Conservation (phyloP, 2,113 vertebrate genomes). For the Pelecanus crispus region DNA sequence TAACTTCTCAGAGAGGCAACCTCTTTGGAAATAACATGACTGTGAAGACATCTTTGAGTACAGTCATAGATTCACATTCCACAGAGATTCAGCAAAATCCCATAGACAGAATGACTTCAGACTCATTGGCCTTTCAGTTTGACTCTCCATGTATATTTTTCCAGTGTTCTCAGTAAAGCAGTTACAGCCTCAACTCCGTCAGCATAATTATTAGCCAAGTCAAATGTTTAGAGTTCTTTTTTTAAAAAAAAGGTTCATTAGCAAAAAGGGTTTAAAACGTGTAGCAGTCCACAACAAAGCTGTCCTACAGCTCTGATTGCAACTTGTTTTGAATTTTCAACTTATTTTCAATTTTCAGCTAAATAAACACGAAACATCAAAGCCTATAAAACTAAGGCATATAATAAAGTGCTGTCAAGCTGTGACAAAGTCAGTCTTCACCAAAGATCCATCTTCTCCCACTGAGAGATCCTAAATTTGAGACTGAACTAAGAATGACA, state of each 20-base stretch:
- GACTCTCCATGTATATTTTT: neutral
- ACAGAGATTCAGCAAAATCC: neutral
- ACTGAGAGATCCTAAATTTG: conserved; percentile 44
- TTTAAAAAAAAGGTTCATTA: neutral
- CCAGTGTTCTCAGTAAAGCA: neutral
- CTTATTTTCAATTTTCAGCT: conserved; percentile 32
- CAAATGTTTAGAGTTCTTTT: neutral
- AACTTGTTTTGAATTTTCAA: neutral
- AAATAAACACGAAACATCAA: conserved; percentile 29
- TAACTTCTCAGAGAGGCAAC: neutral
- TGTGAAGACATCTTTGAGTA: neutral
- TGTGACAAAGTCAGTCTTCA: conserved; percentile 46
- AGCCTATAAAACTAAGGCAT: neutral
- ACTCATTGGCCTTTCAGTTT: neutral
- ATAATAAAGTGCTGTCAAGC: conserved; percentile 35
- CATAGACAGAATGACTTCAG: neutral
- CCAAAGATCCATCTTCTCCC: conserved; percentile 29
- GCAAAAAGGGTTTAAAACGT: neutral
- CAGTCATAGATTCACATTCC: neutral
- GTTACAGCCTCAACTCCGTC: neutral
- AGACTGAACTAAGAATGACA: conserved; percentile 29
- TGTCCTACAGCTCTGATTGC: neutral
- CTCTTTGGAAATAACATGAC: neutral
- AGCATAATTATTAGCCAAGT: neutral
- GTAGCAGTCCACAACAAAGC: neutral